These are phyloP conservation scores for Phocoena sinus DNA, from an alignment of 2,113 vertebrate species.

Conservation along the genomic window DNA sequence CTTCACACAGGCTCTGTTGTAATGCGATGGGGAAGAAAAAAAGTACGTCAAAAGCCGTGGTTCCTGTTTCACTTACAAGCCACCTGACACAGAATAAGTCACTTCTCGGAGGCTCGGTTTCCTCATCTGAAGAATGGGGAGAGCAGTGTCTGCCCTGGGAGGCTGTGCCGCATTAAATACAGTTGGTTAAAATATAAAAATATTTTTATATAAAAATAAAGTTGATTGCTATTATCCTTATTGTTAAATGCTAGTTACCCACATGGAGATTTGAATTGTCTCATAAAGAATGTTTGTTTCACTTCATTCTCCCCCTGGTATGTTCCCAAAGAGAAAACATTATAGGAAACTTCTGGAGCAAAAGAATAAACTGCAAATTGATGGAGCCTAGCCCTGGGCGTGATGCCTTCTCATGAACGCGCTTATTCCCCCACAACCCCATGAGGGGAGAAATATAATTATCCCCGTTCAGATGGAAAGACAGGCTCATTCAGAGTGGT, in stretches of 20 bases:
- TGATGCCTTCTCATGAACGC: neutral
- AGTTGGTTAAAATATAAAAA: neutral
- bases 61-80: neutral
- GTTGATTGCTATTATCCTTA: neutral
- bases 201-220: neutral
- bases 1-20: neutral
- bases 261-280: neutral
- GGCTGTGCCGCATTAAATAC: neutral
- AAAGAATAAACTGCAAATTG: neutral
- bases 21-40: neutral
- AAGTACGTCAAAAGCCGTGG: neutral
- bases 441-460: neutral
- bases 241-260: neutral
- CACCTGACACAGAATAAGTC: neutral
- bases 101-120: neutral
- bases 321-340: neutral
- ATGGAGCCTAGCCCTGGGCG: neutral
- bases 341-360: neutral
- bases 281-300: neutral
- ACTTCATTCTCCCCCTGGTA: neutral
- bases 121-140: neutral
- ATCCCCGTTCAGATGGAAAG: neutral
- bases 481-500: neutral
- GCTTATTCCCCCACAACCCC: neutral
- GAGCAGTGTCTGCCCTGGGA: neutral